A percentile compares a stretch with the other conserved stretches of the same genome.
phyloP scores from a whole-genome alignment of 2,113 vertebrate species.

The Cyanocitta stelleri region DNA sequence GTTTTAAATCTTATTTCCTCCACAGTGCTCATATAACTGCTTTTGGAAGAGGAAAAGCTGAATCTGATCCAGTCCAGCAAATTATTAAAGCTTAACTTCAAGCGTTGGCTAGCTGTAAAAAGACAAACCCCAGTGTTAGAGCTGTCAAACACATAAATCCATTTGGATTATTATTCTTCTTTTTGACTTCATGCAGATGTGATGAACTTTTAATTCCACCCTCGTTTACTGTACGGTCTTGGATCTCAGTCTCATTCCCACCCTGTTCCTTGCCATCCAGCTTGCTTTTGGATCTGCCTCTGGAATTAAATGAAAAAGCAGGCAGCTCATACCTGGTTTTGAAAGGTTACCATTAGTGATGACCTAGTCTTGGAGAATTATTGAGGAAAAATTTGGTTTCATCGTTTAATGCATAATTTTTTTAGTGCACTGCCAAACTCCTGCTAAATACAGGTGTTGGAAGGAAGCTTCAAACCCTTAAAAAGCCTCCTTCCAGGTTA shows the following conservation, averaged over 20 bases:
- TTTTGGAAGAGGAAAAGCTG: not conserved
- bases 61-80: not conserved
- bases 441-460: not conserved
- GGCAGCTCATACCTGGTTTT: not conserved
- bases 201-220: not conserved
- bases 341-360: not conserved
- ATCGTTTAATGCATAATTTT: not conserved
- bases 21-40: not conserved
- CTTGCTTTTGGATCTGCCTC: not conserved
- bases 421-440: not conserved
- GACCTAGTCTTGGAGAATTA: not conserved
- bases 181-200: not conserved
- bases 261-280: not conserved
- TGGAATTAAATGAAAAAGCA: not conserved
- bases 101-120: not conserved
- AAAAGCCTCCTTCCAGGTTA: not conserved
- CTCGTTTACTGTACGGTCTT: not conserved
- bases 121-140: not conserved
- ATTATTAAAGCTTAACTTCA: not conserved
- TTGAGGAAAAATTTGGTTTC: not conserved
- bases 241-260: not conserved
- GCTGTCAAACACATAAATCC: not conserved
- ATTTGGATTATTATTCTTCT: not conserved
- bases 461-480: not conserved
- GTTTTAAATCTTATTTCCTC: not conserved